phyloP scores from a whole-genome alignment of 1,140 invertebrate genomes.

The Venturia canescens region DNA sequence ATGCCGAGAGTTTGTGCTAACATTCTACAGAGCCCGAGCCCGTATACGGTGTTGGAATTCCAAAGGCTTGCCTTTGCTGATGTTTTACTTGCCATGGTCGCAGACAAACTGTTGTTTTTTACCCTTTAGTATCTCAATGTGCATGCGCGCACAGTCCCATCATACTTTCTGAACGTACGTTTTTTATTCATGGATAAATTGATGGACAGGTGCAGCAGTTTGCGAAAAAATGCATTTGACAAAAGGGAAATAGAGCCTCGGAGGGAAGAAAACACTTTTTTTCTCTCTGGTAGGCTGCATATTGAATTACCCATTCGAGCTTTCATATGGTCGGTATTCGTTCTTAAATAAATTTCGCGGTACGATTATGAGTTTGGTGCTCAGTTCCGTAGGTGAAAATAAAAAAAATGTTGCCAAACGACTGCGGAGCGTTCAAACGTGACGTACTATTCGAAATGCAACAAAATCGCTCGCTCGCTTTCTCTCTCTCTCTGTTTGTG shows the following conservation, averaged over 20 bases:
- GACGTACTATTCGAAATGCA: too few relatives aligned
- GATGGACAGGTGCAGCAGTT: background rate
- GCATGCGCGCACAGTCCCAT: background rate
- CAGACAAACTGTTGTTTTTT: background rate
- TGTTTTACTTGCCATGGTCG: slow-evolving; percentile 1
- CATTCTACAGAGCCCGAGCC: slow-evolving; percentile 20
- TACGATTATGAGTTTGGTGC: too few relatives aligned
- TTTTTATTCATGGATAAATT: slow-evolving; percentile 14
- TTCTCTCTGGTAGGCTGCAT: too few relatives aligned
- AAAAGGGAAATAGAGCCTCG: background rate
- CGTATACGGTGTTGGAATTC: slow-evolving; percentile 13
- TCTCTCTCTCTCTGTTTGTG: too few relatives aligned
- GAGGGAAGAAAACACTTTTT: background rate
- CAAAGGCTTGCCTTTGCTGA: background rate
- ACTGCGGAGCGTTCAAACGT: too few relatives aligned
- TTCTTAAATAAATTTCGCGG: too few relatives aligned
- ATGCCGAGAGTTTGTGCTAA: background rate
- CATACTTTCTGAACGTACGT: background rate
- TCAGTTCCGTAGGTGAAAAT: too few relatives aligned
- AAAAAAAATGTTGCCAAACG: too few relatives aligned
- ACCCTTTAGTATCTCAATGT: background rate
- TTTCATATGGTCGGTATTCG: too few relatives aligned
- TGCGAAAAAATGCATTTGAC: background rate
- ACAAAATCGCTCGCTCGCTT: too few relatives aligned
- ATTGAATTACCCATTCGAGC: too few relatives aligned